A percentile compares a stretch with the other conserved stretches of the same genome.
Evolutionary conservation across 2,888 invertebrate species (phyloP).

Genomic region (Diachrysia chrysitis): DNA sequence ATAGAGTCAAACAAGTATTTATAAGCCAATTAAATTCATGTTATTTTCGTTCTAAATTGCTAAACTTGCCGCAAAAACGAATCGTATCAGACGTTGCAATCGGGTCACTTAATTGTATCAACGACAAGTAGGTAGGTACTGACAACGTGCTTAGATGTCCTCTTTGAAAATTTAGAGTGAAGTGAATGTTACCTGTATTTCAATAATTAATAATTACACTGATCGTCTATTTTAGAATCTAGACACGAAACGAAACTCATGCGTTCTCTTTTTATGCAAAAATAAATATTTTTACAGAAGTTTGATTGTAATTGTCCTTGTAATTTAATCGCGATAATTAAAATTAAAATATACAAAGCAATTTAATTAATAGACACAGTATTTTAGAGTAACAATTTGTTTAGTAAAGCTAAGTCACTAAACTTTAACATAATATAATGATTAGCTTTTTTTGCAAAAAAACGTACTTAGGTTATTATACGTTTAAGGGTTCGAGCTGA

Average conservation of each 20-base stretch:
- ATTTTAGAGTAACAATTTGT: too few species aligned
- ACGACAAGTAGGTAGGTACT: not conserved
- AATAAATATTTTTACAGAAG: too few species aligned
- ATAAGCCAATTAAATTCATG: slow-evolving; percentile 4
- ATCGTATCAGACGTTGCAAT: not conserved
- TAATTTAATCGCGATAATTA: too few species aligned
- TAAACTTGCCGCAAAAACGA: not conserved
- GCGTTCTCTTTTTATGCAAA: too few species aligned
- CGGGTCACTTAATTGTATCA: not conserved
- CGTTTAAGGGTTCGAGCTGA: too few species aligned
- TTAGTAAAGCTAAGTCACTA: too few species aligned
- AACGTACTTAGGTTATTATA: too few species aligned
- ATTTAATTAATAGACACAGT: too few species aligned
- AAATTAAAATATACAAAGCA: too few species aligned
- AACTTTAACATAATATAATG: too few species aligned
- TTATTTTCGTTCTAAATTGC: not conserved
- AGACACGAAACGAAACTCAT: not conserved
- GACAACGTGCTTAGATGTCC: slow-evolving; percentile 10
- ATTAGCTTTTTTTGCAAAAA: too few species aligned
- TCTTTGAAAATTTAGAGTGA: slow-evolving; percentile 42
- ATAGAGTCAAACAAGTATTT: not conserved
- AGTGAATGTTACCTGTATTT: slow-evolving; percentile 35
- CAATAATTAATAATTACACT: slow-evolving; percentile 24
- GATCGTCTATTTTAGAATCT: not conserved
- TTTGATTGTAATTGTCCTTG: too few species aligned